These are phyloP conservation scores for Pedicia rivosa DNA, from an alignment of 2,888 invertebrate genomes.

Conservation along the genomic window DNA sequence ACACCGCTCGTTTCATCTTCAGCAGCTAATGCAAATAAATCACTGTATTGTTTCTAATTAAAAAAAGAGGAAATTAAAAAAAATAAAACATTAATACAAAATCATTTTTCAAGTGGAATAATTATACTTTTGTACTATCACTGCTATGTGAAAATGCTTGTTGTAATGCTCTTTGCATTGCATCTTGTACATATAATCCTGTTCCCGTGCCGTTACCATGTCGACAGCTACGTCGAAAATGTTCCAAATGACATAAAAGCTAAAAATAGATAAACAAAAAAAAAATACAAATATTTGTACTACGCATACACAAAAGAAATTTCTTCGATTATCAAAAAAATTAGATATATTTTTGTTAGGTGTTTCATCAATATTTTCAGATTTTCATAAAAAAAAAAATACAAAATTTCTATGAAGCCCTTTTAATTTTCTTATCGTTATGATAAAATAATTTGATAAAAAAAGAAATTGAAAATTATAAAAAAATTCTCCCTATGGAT, in stretches of 20 bases:
- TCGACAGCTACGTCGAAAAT: constrained; percentile 58
- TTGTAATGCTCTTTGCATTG: constrained; percentile 81
- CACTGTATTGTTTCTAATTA: constrained; percentile 68
- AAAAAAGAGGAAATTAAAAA: constrained; percentile 10
- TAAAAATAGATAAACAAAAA: constrained; percentile 27
- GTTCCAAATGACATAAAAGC: constrained; percentile 84
- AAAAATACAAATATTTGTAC: too few species aligned
- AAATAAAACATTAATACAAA: not conserved
- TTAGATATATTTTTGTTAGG: constrained; percentile 9
- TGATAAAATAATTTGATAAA: too few species aligned
- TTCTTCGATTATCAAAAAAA: too few species aligned
- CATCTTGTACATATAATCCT: constrained; percentile 73
- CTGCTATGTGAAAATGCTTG: constrained; percentile 75
- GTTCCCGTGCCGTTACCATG: constrained; percentile 38
- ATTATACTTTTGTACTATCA: constrained; percentile 59
- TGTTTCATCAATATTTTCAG: not conserved
- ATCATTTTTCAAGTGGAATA: not conserved
- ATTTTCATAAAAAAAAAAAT: too few species aligned
- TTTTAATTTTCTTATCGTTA: too few species aligned
- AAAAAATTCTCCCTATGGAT: too few species aligned
- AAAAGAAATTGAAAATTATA: too few species aligned
- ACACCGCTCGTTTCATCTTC: constrained; percentile 60
- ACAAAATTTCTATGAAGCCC: too few species aligned
- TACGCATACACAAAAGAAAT: too few species aligned
- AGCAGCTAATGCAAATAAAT: constrained; percentile 77